Conservation (phyloP, 2,797 vertebrate species). For the Halcyon smyrnensis region DNA sequence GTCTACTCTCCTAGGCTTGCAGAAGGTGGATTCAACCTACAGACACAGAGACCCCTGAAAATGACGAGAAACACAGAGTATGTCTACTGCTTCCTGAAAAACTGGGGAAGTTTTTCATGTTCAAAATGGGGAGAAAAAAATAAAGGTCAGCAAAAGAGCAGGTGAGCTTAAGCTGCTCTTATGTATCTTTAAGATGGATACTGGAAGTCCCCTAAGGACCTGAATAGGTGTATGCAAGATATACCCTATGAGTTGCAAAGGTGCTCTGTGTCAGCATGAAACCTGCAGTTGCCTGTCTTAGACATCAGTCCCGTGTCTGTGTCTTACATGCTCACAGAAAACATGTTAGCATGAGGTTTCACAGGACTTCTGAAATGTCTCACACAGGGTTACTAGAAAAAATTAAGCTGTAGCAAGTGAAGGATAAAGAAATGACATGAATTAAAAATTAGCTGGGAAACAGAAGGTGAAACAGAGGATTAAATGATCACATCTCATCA, state of each 20-base stretch:
- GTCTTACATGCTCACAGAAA: not conserved
- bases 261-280: not conserved
- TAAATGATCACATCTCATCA: not conserved
- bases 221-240: not conserved
- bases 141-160: not conserved
- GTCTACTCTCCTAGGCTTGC: not conserved
- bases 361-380: not conserved
- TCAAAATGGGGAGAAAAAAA: not conserved
- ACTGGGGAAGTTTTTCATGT: not conserved
- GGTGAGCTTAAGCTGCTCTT: not conserved
- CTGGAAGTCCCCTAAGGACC: not conserved
- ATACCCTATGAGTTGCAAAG: not conserved
- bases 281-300: not conserved
- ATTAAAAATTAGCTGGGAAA: slow-evolving; percentile 3
- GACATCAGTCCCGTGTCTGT: not conserved
- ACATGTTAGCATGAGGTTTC: not conserved
- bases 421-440: not conserved
- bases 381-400: not conserved
- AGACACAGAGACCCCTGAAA: not conserved
- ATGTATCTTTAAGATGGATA: not conserved
- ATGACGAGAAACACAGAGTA: not conserved
- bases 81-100: not conserved
- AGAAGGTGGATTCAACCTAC: not conserved
- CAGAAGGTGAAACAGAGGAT: not conserved
- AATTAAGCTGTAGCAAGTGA: not conserved